Base-by-base conservation (phyloP, 1,140 invertebrate species). In the Zeugodacus cucurbitae region DNA sequence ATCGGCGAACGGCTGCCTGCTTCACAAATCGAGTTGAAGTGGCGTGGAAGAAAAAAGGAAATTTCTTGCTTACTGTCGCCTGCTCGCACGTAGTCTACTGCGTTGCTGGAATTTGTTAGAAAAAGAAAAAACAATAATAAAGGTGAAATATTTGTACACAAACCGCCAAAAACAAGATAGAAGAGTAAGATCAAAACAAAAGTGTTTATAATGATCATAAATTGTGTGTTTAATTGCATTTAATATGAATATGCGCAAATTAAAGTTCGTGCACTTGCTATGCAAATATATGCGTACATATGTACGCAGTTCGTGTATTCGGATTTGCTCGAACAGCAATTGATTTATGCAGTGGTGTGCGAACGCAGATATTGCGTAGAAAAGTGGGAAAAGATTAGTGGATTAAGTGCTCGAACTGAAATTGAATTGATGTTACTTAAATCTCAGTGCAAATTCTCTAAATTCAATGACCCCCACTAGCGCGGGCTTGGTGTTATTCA, bases 81-180 rank as follows among this genome's bases (percentile, higher is more conserved):
- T 86, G 82, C 58, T 37, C 44, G 58, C 64, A 62, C 54, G 58
- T 67, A 86, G 67, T 82, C 57, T 59, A 32, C 32, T 64, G 26
- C 82, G 91, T 90, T 90, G 67, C 86, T 88, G 58, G 59, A 92
- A 91, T 92, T 91, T 91, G 90, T 90, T 92, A 92, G 91, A 91
- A 89, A 89, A 92, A 92, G 91, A 92, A 91, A 92, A 92, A 92
- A 92, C 91, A 92, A 92, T 91, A 92, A 92, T 92, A 91, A 89
- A 90, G 87, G 87, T 89, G 89, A 82, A 82, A 48, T 82, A 74
- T 59, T 37, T 86, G 32, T 87, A 87, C 44, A 59, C 86, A 87
- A 44, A 29, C 59, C 86, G 86, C 86, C n/a, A 86, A 82, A 74
- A 82, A 82, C 74, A 82, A 82, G 41, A 48, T 82, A 48, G 74